These are phyloP conservation scores for Crotalus viridis DNA, from an alignment of 2,113 vertebrate genomes.

Conservation along the genomic window DNA sequence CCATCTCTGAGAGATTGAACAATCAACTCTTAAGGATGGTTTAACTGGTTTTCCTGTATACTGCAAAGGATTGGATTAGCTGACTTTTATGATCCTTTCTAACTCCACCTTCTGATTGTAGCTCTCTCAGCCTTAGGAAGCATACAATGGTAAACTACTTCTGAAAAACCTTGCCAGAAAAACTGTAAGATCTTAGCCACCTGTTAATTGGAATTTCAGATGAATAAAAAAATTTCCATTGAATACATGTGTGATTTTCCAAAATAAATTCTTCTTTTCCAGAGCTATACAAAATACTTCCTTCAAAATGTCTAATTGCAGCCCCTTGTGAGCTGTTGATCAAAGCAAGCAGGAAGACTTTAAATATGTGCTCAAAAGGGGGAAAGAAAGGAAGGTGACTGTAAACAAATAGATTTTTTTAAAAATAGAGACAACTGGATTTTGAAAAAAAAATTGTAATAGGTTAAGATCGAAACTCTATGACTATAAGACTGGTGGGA, in stretches of 20 bases:
- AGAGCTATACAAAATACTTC: background rate
- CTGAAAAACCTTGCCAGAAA: no score
- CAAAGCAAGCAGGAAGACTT: background rate
- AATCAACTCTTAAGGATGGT: background rate
- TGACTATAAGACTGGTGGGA: background rate
- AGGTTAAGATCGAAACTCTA: background rate
- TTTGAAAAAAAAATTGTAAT: background rate
- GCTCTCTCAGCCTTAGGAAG: background rate
- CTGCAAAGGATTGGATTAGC: background rate
- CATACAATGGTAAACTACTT: no score
- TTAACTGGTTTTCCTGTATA: background rate
- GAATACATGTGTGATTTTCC: background rate
- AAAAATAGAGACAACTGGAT: background rate
- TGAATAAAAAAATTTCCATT: background rate
- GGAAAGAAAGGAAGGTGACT: background rate
- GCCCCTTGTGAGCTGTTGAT: background rate
- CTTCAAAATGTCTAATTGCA: background rate
- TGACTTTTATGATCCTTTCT: background rate
- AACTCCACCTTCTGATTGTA: background rate
- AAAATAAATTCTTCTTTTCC: background rate
- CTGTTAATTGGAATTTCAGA: background rate
- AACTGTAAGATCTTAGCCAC: background rate
- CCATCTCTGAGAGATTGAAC: background rate
- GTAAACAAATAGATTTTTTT: background rate
- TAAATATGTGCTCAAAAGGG: background rate